Evolutionary conservation across 2,113 vertebrate genomes (phyloP).

Genomic region (Hystrix cristata): DNA sequence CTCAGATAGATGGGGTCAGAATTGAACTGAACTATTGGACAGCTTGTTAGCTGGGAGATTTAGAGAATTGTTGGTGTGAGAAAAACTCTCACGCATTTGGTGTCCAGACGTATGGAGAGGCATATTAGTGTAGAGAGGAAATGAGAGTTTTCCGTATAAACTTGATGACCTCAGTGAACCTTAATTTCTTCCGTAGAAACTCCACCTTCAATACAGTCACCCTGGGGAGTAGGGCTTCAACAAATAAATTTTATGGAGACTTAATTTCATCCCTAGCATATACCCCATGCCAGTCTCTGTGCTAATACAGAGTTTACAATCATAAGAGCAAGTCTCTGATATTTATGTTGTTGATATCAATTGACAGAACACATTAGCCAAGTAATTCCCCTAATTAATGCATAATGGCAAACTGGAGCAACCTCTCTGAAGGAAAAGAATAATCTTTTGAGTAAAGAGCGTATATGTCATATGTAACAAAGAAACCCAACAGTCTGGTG

Average conservation of each 20-base stretch:
- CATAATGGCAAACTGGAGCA: neutral
- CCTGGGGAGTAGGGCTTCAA: neutral
- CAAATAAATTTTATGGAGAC: neutral
- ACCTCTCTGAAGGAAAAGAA: neutral
- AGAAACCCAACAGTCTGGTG: neutral
- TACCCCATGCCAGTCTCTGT: neutral
- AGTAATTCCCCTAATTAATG: neutral
- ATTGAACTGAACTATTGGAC: neutral
- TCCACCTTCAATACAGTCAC: neutral
- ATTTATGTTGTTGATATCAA: neutral
- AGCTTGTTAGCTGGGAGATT: neutral
- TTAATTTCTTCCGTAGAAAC: neutral
- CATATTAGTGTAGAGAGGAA: neutral
- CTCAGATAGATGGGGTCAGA: neutral
- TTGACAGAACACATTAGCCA: neutral
- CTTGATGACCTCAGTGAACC: neutral
- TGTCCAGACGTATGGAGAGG: neutral
- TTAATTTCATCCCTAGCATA: neutral
- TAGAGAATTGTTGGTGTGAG: neutral
- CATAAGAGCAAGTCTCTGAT: neutral
- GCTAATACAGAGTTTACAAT: neutral
- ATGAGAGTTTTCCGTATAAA: neutral
- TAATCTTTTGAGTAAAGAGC: neutral
- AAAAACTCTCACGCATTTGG: too few relatives aligned
- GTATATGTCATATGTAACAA: neutral